phyloP scores from a whole-genome alignment of 1,140 invertebrate species.

The Nomia melanderi region DNA sequence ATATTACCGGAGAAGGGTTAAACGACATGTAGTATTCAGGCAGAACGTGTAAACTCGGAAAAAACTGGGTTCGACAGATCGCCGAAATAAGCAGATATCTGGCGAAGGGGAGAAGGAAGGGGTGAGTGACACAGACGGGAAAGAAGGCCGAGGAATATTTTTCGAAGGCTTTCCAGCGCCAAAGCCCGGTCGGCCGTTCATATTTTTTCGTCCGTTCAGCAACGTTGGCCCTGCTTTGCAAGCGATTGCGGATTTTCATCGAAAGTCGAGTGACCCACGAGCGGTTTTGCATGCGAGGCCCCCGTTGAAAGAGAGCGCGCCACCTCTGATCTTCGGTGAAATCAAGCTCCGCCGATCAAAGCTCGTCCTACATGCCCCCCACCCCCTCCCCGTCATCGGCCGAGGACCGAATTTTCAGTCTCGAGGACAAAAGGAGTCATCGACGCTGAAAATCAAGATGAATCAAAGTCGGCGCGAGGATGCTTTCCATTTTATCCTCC shows the following conservation, averaged over 20 bases:
- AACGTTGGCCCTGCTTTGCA: background rate
- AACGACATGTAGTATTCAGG: too few relatives aligned
- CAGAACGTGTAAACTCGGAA: too few relatives aligned
- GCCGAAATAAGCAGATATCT: background rate
- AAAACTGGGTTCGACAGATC: background rate
- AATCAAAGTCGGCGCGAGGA: conserved; percentile 19
- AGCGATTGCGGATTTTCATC: conserved; percentile 36
- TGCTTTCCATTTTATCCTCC: background rate
- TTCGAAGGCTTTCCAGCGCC: background rate
- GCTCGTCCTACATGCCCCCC: conserved; percentile 42
- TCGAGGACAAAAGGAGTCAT: conserved; percentile 33
- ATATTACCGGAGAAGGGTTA: too few relatives aligned
- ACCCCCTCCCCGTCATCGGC: too few relatives aligned
- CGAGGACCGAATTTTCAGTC: conserved; percentile 35
- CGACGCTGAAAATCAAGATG: conserved; percentile 40
- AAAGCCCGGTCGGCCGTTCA: background rate
- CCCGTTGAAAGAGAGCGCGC: conserved; percentile 4
- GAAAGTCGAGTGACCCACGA: conserved; percentile 43
- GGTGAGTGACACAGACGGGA: background rate
- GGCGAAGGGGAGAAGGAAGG: background rate
- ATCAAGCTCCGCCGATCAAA: conserved; percentile 47
- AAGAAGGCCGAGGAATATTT: conserved; percentile 1
- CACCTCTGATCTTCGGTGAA: conserved; percentile 36
- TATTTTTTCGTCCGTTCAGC: conserved; percentile 23
- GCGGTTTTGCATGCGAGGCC: conserved; percentile 15